A percentile compares a stretch with the other conserved stretches of the same genome.
Evolutionary conservation across 2,113 vertebrate genomes (phyloP).

Genomic region (human (Homo sapiens)): GRCh38 chr4:54931501-54932000

Average conservation of each 20-base stretch:
- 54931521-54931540: neutral
- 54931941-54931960: neutral
- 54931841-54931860: neutral
- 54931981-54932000: neutral
- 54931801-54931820: neutral
- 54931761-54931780: neutral
- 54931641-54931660: neutral
- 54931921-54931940: neutral
- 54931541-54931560: neutral
- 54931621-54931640: neutral
- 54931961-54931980: neutral
- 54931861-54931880: neutral
- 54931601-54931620: neutral
- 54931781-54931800: neutral
- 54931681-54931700: neutral
- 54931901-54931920: neutral
- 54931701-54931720: conserved; percentile 19
- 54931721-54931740: neutral
- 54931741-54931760: neutral
- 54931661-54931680: neutral
- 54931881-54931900: neutral
- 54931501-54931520: neutral
- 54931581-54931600: neutral
- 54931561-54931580: neutral
- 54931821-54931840: neutral